These are phyloP conservation scores for Telmatochromis bifrenatus DNA, from an alignment of 2,113 vertebrate species.

Conservation along the genomic window DNA sequence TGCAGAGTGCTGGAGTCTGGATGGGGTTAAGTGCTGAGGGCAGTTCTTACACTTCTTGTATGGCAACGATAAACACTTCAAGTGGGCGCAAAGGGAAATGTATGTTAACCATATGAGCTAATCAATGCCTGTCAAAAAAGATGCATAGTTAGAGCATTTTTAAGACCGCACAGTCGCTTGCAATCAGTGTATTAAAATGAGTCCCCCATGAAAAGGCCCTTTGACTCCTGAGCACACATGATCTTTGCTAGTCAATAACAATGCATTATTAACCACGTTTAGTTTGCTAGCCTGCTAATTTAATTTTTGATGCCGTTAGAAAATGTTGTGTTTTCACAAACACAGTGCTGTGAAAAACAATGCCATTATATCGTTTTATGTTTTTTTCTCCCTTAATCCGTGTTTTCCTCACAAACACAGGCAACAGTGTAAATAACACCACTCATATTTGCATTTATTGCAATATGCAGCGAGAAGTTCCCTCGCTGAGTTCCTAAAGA, in stretches of 20 bases:
- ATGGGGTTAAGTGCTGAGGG: conserved; percentile 56
- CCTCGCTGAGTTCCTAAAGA: not conserved
- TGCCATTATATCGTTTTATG: not conserved
- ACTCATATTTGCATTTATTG: not conserved
- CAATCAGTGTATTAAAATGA: conserved; percentile 44
- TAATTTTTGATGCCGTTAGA: not conserved
- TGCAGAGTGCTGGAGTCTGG: conserved; percentile 19
- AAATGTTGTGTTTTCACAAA: not conserved
- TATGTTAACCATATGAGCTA: conserved; percentile 50
- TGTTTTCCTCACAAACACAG: not conserved
- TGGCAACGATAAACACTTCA: conserved; percentile 61
- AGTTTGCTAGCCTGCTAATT: not conserved
- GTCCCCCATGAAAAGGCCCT: not conserved
- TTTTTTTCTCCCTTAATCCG: not conserved
- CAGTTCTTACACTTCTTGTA: conserved; percentile 52
- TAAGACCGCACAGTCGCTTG: not conserved
- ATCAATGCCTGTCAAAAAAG: conserved; percentile 63
- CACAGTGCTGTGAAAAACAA: not conserved
- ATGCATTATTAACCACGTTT: not conserved
- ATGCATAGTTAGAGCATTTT: conserved; percentile 38
- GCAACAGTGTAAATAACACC: not conserved
- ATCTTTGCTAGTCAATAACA: not conserved
- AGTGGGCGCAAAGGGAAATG: conserved; percentile 51
- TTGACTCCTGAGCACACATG: not conserved
- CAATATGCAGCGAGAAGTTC: not conserved